phyloP scores from a whole-genome alignment of 2,113 vertebrate genomes.

The Nycticebus coucang region DNA sequence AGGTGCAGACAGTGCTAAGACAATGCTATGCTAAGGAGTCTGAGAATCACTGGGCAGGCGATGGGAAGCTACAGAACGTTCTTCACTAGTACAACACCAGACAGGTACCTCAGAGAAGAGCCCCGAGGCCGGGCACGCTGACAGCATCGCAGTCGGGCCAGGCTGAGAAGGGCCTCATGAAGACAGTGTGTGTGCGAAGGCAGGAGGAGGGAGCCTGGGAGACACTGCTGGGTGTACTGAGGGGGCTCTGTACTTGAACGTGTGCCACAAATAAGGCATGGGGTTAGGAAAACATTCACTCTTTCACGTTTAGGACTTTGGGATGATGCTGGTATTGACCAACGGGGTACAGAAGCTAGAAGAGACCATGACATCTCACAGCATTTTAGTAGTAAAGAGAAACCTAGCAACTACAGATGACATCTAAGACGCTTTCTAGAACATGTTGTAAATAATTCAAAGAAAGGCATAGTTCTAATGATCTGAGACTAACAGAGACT shows the following conservation, averaged over 20 bases:
- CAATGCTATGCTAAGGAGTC: not conserved
- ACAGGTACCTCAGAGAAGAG: not conserved
- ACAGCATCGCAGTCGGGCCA: not conserved
- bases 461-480: not conserved
- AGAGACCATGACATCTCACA: not conserved
- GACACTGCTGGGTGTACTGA: not conserved
- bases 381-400: rapidly evolving
- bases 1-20: not conserved
- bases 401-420: not conserved
- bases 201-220: not conserved
- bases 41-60: rapidly evolving
- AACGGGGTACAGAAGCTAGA: not conserved
- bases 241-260: not conserved
- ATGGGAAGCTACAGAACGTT: not conserved
- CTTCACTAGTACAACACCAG: not conserved
- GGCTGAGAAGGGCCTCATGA: rapidly evolving
- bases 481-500: not conserved
- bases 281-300: rapidly evolving
- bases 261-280: not conserved
- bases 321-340: not conserved
- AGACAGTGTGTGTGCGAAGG: not conserved
- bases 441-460: not conserved
- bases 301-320: not conserved
- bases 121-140: not conserved
- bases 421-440: not conserved